Percentiles rank a stretch among this genome's conserved stretches.
These are phyloP conservation scores for Cheilosia scutellata DNA, from an alignment of 2,888 invertebrate species.

Conservation along the genomic window DNA sequence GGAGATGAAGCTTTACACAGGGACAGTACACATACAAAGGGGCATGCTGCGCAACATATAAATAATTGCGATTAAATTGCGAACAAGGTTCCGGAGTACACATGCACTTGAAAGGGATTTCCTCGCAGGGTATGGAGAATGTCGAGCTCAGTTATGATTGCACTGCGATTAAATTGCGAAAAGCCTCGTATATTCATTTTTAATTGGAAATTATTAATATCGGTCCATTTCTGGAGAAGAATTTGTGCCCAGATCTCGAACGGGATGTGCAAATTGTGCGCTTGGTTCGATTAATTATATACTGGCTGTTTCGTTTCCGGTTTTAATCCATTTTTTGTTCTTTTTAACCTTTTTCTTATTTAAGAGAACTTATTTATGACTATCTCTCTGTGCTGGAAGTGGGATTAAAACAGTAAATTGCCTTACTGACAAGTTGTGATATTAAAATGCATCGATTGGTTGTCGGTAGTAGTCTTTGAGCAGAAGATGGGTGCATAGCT, in stretches of 20 bases:
- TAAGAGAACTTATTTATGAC: slow-evolving; percentile 17
- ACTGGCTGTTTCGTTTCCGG: no score
- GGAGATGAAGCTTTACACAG: not conserved
- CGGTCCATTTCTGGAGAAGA: not conserved
- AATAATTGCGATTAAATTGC: slow-evolving; percentile 38
- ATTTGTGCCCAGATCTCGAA: not conserved
- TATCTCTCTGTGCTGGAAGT: slow-evolving; percentile 7
- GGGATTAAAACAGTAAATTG: slow-evolving; percentile 38
- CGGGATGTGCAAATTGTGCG: no score
- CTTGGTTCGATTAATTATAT: no score
- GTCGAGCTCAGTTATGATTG: slow-evolving; percentile 46
- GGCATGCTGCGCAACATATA: slow-evolving; percentile 3
- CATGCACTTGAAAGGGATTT: slow-evolving; percentile 9
- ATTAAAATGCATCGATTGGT: slow-evolving; percentile 34
- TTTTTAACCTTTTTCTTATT: not conserved
- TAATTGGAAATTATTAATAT: slow-evolving; percentile 54
- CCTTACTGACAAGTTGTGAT: slow-evolving; percentile 27
- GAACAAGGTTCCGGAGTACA: not conserved
- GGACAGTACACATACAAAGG: not conserved
- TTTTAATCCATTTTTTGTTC: not conserved
- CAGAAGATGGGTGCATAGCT: not conserved
- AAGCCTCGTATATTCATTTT: slow-evolving; percentile 29
- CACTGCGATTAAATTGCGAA: slow-evolving; percentile 35
- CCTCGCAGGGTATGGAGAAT: not conserved
- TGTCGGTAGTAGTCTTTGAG: no score